phyloP scores from a whole-genome alignment of 2,113 vertebrate species.

The Shinisaurus crocodilurus region DNA sequence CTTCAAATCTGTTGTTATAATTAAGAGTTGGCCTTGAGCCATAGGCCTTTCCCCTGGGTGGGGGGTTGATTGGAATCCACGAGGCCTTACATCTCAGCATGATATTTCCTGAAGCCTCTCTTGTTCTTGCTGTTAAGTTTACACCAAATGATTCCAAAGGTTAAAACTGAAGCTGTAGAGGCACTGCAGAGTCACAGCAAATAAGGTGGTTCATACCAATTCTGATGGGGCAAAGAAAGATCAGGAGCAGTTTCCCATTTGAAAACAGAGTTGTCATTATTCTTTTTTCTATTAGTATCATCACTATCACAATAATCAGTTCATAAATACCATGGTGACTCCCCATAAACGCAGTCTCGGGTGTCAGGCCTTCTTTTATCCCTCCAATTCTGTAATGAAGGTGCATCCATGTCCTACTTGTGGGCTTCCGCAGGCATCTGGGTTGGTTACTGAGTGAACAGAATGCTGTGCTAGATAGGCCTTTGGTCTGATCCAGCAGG shows the following conservation, averaged over 20 bases:
- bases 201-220: slow-evolving; percentile 6
- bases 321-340: background rate
- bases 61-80: slow-evolving; percentile 65
- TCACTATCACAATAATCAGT: background rate
- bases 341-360: background rate
- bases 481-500: too few species aligned
- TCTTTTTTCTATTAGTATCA: slow-evolving; percentile 6
- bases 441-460: too few species aligned
- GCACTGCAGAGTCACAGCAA: slow-evolving; percentile 42
- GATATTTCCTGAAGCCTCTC: slow-evolving; percentile 70
- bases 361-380: background rate
- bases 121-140: slow-evolving; percentile 61
- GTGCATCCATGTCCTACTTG: too few species aligned
- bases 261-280: background rate
- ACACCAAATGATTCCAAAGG: slow-evolving; percentile 45
- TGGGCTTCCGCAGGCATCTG: too few species aligned
- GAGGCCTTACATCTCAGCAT: slow-evolving; percentile 70
- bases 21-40: slow-evolving; percentile 69
- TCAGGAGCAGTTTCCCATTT: slow-evolving; percentile 16
- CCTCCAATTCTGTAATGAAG: background rate
- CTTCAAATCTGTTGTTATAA: slow-evolving; percentile 70
- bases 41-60: slow-evolving; percentile 66
- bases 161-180: slow-evolving; percentile 51
- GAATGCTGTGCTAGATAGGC: too few species aligned
- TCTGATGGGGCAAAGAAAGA: background rate